Conservation (phyloP, 2,113 vertebrate genomes). For the Zosterops borbonicus region DNA sequence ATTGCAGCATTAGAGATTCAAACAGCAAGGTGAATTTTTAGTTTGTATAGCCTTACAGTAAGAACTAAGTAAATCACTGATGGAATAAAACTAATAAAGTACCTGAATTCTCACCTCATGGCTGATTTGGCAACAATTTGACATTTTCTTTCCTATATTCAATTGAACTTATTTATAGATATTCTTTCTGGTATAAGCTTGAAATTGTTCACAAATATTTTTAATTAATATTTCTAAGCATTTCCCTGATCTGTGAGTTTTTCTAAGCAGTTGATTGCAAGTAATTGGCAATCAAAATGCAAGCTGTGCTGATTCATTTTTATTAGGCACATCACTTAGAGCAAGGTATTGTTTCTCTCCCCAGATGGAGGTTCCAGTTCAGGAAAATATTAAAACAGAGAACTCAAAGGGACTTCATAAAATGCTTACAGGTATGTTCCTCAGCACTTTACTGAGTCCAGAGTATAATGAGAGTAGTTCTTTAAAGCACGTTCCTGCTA, state of each 20-base stretch:
- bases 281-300: constrained; percentile 49
- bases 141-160: background rate
- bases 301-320: constrained; percentile 32
- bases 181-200: background rate
- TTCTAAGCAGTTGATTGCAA: constrained; percentile 18
- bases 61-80: background rate
- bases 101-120: background rate
- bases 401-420: constrained; percentile 18
- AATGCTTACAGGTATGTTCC: background rate
- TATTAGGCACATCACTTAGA: constrained; percentile 4
- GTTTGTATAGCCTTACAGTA: background rate
- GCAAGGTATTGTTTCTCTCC: constrained; percentile 28
- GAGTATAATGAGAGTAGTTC: background rate
- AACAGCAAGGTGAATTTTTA: background rate
- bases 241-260: background rate
- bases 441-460: background rate
- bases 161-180: background rate
- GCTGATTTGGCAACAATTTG: background rate
- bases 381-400: background rate
- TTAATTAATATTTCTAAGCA: background rate
- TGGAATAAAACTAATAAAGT: background rate
- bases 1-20: background rate
- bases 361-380: background rate
- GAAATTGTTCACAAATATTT: background rate
- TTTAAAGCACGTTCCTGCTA: background rate